These are phyloP conservation scores for Phengaris arion DNA, from an alignment of 2,888 invertebrate genomes.

Conservation along the genomic window DNA sequence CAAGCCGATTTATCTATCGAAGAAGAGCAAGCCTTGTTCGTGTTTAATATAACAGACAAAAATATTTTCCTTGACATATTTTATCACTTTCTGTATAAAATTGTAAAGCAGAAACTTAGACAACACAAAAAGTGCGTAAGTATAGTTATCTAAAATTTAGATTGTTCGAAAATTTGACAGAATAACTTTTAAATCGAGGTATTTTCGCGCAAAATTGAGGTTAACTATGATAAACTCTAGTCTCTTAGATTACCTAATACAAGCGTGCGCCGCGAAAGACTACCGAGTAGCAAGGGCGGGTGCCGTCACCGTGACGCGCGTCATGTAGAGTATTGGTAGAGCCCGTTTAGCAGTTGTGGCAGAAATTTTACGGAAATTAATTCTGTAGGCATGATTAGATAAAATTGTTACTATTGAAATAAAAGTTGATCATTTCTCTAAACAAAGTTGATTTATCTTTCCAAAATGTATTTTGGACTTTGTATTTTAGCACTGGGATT, in stretches of 20 bases:
- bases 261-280: background rate
- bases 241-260: slow-evolving; percentile 12
- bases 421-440: background rate
- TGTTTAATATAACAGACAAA: slow-evolving; percentile 45
- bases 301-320: slow-evolving; percentile 5
- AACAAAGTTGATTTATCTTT: background rate
- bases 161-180: background rate
- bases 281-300: background rate
- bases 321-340: slow-evolving; percentile 7
- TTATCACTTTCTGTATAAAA: slow-evolving; percentile 10
- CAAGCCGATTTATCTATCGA: background rate
- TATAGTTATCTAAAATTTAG: no score
- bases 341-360: background rate
- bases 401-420: background rate
- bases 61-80: slow-evolving; percentile 53
- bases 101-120: background rate
- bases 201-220: slow-evolving; percentile 24
- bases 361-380: background rate
- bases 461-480: background rate
- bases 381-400: background rate
- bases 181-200: background rate
- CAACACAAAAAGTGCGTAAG: background rate
- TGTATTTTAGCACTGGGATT: background rate
- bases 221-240: background rate
- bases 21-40: slow-evolving; percentile 35